Evolutionary conservation across 2,797 vertebrate species (phyloP), one percentile per base, ranked within the genome.

Genomic region (Sphaeramia orbicularis): DNA sequence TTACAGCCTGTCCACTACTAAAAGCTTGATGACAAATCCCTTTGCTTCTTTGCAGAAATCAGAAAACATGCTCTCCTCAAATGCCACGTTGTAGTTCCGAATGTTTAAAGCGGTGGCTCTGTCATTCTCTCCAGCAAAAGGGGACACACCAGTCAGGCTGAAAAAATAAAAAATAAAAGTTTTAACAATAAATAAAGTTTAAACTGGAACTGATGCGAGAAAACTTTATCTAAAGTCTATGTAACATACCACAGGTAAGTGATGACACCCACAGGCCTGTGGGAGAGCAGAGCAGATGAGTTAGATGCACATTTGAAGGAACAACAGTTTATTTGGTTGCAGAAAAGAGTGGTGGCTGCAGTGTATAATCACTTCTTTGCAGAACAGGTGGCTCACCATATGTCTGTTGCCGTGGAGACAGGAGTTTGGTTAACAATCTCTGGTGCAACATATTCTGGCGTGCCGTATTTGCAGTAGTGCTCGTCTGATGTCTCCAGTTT

Each of bases 341-440:
- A 55, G 47, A 71, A 24, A 53, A 62, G 58, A 48, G 19, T 6
- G 15, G 14, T 13, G 52, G 16, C 55, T 57, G 61, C 51, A 53
- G 61, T 10, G 53, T 55, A 38, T 3, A 37, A 35, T 44, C 38
- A 35, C 50, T 44, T 50, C 68, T 63, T 42, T 16, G n/a, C 27
- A 37, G 67, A 76, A 54, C 71, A 86, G 79, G 76, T 79, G 73
- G 80, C 89, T 89, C 86, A 99, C 98, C 98, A 99, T 90, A 99
- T 93, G 75, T 99, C 98, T 0, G 98, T 97, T 90, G 96, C 96
- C 2, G 89, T 89, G 78, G 97, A 96, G 80, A 99, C 88, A 0
- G 97, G 97, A 55, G 93, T 96, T 93, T 99, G 97, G 91, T 97
- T 97, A 75, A 99, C 94, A 7, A 99, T 97, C 92, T 99, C 98